Conservation (phyloP, 1,140 invertebrate genomes). For the Agrilus planipennis region DNA sequence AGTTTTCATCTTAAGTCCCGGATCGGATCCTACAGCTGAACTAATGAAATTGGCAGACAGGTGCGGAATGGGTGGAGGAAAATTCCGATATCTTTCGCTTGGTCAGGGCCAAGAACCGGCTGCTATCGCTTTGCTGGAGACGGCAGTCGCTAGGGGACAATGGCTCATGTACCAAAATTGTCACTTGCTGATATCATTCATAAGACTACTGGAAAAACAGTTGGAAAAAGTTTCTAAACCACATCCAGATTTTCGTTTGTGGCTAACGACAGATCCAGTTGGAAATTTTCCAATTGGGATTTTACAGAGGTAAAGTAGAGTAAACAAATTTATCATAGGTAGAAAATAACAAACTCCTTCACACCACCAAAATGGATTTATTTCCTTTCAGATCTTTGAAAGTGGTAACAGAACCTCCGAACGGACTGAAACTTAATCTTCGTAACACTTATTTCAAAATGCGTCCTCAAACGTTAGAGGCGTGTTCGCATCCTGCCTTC, state of each 20-base stretch:
- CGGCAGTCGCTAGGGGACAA: conserved; percentile 60
- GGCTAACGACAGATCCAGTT: conserved; percentile 82
- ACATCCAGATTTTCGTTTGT: conserved; percentile 82
- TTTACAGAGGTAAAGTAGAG: conserved; percentile 50
- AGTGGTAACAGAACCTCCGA: conserved; percentile 84
- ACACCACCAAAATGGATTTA: no score
- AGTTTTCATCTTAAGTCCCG: conserved; percentile 77
- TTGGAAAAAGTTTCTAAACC: conserved; percentile 65
- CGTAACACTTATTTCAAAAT: conserved; percentile 81
- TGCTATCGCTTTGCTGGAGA: conserved; percentile 59
- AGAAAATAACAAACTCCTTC: no score
- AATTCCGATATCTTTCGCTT: conserved; percentile 71
- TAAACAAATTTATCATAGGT: no score
- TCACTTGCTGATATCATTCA: conserved; percentile 70
- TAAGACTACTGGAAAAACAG: conserved; percentile 67
- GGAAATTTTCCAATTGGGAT: conserved; percentile 79
- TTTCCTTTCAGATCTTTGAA: conserved; percentile 18
- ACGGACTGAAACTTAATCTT: conserved; percentile 80
- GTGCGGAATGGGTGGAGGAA: conserved; percentile 54
- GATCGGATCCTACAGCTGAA: conserved; percentile 77
- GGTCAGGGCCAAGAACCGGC: conserved; percentile 81
- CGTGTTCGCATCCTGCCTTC: conserved; percentile 60
- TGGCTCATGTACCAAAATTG: conserved; percentile 90
- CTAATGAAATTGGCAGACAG: conserved; percentile 75
- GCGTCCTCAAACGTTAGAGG: conserved; percentile 50